Base-by-base conservation (phyloP, 2,888 invertebrate species). In the Drosophila borealis region DNA sequence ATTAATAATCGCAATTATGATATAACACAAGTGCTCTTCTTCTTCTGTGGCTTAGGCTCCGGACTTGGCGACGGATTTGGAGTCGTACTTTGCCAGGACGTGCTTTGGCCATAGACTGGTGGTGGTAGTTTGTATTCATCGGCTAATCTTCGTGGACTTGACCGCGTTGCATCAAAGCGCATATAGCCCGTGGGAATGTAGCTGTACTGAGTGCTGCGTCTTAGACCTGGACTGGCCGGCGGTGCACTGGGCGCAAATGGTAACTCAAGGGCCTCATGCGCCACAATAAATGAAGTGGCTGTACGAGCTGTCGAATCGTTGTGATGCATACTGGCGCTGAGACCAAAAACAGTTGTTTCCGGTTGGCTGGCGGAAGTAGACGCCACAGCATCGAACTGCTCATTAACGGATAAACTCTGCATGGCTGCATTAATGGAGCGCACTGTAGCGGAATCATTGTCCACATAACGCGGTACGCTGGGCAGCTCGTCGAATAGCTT, bases 401-500 rank as follows among this genome's bases (percentile, higher is more conserved):
- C 17, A 0, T 46, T 37, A 8, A 84, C 11, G 10, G 49, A 44
- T 0, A 87, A 39, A 8, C 42, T 29, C 14, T 54, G 51, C 36
- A 87, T 19, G 45, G 70, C 53, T 3, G 8, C 33, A 25, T 34
- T 33, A 2, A 81, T 25, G 10, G 53, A 55, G 5, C 54, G 67
- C 13, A 70, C 49, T 9, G 63, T 29, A 1, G 62, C 55, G 4
- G 59, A 59, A 6, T 60, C 34, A 4, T 42, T 10, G 5, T 78
- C 46, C 36, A 66, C 73, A 44, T 59, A 60, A 4, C 54, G 62
- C 10, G 84, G 89, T 29, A 87, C 81, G 14, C 41, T 60, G 9
- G 84, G 89, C 45, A 85, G 49, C 8, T 83, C 81, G 0, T 86
- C 77, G 10, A 88, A 71, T 8, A 84, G 14, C 25, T 59, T 39